phyloP scores from a whole-genome alignment of 2,797 vertebrate species.

The Dipus sagitta region DNA sequence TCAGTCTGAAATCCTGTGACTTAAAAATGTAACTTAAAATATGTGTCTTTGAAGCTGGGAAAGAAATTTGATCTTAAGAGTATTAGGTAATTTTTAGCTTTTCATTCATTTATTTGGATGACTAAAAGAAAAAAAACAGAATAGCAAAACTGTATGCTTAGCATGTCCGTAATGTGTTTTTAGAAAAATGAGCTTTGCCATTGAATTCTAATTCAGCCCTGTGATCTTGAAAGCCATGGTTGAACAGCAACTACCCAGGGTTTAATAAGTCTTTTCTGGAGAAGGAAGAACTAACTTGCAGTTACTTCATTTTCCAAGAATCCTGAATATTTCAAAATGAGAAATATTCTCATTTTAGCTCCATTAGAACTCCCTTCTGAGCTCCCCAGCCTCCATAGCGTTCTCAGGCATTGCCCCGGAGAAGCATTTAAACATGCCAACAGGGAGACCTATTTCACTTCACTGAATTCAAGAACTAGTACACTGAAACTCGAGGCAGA shows the following conservation, averaged over 20 bases:
- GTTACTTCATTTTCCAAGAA: constrained; percentile 68
- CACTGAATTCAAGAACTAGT: constrained; percentile 37
- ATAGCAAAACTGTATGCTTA: background rate
- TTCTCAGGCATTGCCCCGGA: constrained; percentile 48
- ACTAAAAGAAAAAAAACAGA: background rate
- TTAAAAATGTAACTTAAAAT: constrained; percentile 36
- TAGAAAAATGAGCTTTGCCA: background rate
- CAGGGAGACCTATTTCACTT: constrained; percentile 70
- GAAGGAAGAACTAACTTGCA: constrained; percentile 35
- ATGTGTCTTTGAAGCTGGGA: constrained; percentile 41
- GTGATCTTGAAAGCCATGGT: background rate
- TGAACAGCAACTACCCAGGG: background rate
- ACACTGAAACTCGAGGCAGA: constrained; percentile 70
- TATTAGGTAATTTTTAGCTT: constrained; percentile 36
- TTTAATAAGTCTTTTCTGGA: constrained; percentile 8
- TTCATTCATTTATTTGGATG: background rate
- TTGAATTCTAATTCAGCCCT: background rate
- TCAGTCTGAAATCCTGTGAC: constrained; percentile 37
- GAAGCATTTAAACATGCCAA: constrained; percentile 72
- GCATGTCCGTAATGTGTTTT: constrained; percentile 34
- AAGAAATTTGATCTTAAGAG: constrained; percentile 43
- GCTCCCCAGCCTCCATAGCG: background rate
- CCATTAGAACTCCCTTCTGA: constrained; percentile 63
- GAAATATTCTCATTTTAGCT: constrained; percentile 66
- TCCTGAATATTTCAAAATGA: constrained; percentile 75